Evolutionary conservation across 2,888 invertebrate genomes (phyloP).

Genomic region (Gastracanthus pulcherrimus): DNA sequence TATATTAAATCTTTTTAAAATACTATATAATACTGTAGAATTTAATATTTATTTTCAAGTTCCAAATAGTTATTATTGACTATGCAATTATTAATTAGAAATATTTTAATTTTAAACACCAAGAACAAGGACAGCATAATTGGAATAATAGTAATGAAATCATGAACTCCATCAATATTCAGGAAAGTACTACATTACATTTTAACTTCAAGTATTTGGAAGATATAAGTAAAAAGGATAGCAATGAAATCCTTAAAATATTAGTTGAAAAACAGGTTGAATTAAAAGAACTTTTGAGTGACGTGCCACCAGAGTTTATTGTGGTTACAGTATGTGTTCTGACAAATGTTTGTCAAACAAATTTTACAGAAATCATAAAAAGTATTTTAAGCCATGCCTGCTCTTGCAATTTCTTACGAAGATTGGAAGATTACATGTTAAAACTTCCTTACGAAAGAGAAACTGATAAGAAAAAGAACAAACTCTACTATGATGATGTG

Average conservation of each 20-base stretch:
- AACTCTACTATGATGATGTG: not conserved
- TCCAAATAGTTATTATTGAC: too few species aligned
- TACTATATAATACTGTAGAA: too few species aligned
- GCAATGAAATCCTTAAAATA: not conserved
- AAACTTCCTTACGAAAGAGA: not conserved
- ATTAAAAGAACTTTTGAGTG: not conserved
- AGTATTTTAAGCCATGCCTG: not conserved
- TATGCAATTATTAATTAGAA: too few species aligned
- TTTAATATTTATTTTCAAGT: too few species aligned
- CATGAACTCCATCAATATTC: not conserved
- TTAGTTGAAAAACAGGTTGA: not conserved
- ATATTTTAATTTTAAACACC: not conserved
- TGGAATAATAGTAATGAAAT: too few species aligned
- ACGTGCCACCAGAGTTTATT: not conserved
- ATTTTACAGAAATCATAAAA: slow-evolving; percentile 4
- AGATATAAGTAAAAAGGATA: not conserved
- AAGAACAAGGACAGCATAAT: not conserved
- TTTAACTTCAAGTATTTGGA: not conserved
- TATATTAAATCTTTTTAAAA: too few species aligned
- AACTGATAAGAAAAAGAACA: not conserved
- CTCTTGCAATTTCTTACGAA: not conserved
- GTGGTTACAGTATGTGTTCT: not conserved
- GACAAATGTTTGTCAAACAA: not conserved
- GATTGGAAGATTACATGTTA: not conserved
- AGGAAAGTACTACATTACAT: not conserved